These are phyloP conservation scores for Gonocerus acuteangulatus DNA, from an alignment of 2,888 invertebrate species.

Conservation along the genomic window DNA sequence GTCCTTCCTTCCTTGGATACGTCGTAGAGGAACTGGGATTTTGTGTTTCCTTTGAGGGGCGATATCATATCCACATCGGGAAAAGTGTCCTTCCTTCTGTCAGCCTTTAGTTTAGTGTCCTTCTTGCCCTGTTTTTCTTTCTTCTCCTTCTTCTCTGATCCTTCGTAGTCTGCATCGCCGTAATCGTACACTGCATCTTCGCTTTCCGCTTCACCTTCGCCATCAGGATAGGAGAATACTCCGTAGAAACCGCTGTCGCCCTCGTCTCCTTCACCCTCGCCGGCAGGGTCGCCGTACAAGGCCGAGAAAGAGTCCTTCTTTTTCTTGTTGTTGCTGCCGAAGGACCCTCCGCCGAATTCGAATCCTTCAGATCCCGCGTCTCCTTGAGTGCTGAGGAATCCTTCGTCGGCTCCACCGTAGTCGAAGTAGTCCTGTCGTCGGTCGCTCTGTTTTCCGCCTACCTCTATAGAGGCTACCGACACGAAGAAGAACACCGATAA, in stretches of 20 bases:
- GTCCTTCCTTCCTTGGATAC: not conserved
- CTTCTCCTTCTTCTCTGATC: slow-evolving; percentile 25
- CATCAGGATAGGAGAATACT: not conserved
- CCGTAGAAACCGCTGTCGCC: not conserved
- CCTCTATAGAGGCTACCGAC: not conserved
- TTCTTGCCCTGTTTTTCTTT: slow-evolving; percentile 1
- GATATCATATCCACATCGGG: not conserved
- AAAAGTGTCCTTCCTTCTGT: not conserved
- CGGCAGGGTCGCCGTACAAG: not conserved
- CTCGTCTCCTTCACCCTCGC: not conserved
- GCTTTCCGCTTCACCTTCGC: not conserved
- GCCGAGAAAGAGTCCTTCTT: slow-evolving; percentile 14
- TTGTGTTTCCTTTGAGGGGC: not conserved
- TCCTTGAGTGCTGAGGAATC: not conserved
- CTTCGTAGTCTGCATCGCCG: slow-evolving; percentile 31
- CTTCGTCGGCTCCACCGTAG: not conserved
- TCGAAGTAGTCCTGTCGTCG: slow-evolving; percentile 11
- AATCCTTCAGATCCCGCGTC: not conserved
- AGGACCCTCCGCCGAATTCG: slow-evolving; percentile 5
- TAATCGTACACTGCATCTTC: slow-evolving; percentile 15
- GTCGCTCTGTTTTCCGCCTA: not conserved
- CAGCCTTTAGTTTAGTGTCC: not conserved
- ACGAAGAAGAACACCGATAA: not conserved
- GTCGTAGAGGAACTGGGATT: slow-evolving; percentile 1
- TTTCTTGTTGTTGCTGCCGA: not conserved